Percentiles rank a stretch among this genome's conserved stretches.
These are phyloP conservation scores for Cygnus buccinator DNA, from an alignment of 2,113 vertebrate genomes.

Conservation along the genomic window DNA sequence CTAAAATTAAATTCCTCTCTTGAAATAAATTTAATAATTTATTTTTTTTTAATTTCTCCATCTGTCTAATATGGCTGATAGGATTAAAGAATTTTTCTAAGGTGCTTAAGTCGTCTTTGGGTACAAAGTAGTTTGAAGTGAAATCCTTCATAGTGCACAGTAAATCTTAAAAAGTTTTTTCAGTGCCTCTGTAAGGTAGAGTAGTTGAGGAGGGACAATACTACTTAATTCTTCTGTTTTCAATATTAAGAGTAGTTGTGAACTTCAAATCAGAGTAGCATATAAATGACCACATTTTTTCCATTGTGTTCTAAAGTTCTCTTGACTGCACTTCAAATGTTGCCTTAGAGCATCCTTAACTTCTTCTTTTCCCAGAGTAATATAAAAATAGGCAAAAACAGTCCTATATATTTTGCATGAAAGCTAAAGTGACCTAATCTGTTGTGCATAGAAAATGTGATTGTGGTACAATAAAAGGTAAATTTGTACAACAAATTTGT, in stretches of 20 bases:
- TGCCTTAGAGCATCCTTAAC: background rate
- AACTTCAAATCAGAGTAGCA: background rate
- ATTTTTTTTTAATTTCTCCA: background rate
- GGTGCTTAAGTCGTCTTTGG: background rate
- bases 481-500: background rate
- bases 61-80: background rate
- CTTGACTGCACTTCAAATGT: background rate
- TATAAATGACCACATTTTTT: background rate
- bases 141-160: background rate
- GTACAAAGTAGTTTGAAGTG: background rate
- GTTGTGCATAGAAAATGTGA: background rate
- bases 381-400: background rate
- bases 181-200: background rate
- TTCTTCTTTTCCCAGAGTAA: background rate
- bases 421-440: background rate
- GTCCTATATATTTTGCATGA: background rate
- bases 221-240: background rate
- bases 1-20: background rate
- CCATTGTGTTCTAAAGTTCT: background rate
- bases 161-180: background rate
- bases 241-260: background rate
- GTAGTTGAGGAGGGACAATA: background rate
- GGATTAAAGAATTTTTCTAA: background rate
- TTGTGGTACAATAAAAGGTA: background rate
- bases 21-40: background rate